These are phyloP conservation scores for Zaprionus bogoriensis DNA, from an alignment of 2,888 invertebrate genomes.

Conservation along the genomic window DNA sequence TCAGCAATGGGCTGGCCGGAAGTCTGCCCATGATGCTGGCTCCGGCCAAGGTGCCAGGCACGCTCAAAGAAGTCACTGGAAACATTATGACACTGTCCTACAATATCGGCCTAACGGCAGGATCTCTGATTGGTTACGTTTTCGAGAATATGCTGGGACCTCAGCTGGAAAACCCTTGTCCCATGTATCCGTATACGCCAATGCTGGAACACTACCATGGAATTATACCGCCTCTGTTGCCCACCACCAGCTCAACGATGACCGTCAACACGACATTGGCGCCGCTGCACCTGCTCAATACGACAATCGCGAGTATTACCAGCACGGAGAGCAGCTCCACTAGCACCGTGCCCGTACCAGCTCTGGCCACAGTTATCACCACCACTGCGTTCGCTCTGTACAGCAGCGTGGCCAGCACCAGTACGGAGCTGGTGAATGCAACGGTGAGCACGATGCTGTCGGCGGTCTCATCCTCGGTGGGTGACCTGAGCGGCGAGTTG, in stretches of 20 bases:
- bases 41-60: constrained; percentile 92
- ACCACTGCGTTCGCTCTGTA: constrained; percentile 70
- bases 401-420: constrained; percentile 64
- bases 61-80: constrained; percentile 94
- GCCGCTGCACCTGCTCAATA: constrained; percentile 49
- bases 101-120: constrained; percentile 92
- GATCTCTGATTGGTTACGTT: constrained; percentile 92
- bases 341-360: constrained; percentile 41
- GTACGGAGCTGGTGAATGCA: constrained; percentile 74
- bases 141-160: constrained; percentile 87
- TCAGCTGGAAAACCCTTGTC: constrained; percentile 84
- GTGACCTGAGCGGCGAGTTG: constrained; percentile 59
- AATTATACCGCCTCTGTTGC: constrained; percentile 50
- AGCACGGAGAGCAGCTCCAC: constrained; percentile 55
- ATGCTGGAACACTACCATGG: constrained; percentile 69
- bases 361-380: constrained; percentile 64
- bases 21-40: constrained; percentile 97
- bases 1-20: constrained; percentile 94
- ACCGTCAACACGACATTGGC: constrained; percentile 38
- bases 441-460: constrained; percentile 71
- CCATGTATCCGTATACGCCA: constrained; percentile 78
- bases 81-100: constrained; percentile 97
- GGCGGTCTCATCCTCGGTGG: constrained; percentile 65
- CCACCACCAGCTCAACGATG: constrained; percentile 45
- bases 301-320: constrained; percentile 40